Base-by-base conservation (phyloP, 2,888 invertebrate species). In the Hoplodrina ambigua region DNA sequence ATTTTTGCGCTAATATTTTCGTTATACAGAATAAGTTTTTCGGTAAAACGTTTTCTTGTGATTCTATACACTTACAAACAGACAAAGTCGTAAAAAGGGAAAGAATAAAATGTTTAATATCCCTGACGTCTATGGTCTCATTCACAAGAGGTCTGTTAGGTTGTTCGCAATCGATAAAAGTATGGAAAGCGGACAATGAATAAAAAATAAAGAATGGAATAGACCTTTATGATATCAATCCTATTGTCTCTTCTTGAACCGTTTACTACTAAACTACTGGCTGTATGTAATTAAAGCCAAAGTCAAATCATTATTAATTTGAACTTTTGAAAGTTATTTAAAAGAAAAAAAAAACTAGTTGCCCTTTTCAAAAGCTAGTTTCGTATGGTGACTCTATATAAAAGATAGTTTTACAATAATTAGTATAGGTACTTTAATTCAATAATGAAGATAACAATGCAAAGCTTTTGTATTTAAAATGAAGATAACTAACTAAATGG, bases 161-260 rank as follows among this genome's bases (percentile, higher is more conserved):
- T 41, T 55, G 41, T 30, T 61, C 49, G 13, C n/a, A 55, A 67
- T 75, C 67, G n/a, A 71, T 75, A 41, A 30, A 41, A 73, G 46
- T 20, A 41, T 37, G 41, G 30, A 25, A n/a, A 74, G 11, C 30
- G 6, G 54, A 71, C 54, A 75, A 66, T 50, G 20, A 37, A 4
- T 13, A 49, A 54, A 66, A 75, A 54, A 17, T 49, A 70, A 49
- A 19, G 66, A 66, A n/a, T 30, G 6, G 46, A 65, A 37, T 53
- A 49, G 13, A 66, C 41, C 30, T 70, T 41, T 65, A 65, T 54
- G 54, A 54, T 55, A 49, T n/a, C 19, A 19, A 33, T 49, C n/a
- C 15, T n/a, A 55, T 44, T 67, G 55, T 75, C 49, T 75, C 54
- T 63, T 41, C 10, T 25, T 46, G 66, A 49, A 41, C 37, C 15